phyloP scores from a whole-genome alignment of 2,797 vertebrate species.

The Chlorospingus flavigularis region DNA sequence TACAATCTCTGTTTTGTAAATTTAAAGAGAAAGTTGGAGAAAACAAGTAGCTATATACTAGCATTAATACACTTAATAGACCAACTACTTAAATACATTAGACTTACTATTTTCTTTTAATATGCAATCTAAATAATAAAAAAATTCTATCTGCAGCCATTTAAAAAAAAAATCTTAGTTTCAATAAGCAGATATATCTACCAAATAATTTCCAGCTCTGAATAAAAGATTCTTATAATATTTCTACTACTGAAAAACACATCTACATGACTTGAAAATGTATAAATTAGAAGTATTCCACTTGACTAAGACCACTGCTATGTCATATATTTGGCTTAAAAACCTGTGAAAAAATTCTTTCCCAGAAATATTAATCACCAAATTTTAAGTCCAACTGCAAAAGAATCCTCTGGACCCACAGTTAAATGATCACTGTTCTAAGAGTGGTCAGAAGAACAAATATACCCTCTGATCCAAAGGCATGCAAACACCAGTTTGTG shows the following conservation, averaged over 20 bases:
- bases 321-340: not conserved
- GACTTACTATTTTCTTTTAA: not conserved
- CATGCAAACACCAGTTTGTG: not conserved
- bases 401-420: not conserved
- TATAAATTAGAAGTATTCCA: not conserved
- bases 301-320: not conserved
- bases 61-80: not conserved
- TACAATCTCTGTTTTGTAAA: not conserved
- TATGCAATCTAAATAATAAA: not conserved
- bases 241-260: not conserved
- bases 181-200: not conserved
- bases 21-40: not conserved
- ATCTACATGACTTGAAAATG: not conserved
- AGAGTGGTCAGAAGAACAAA: not conserved
- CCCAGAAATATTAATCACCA: not conserved
- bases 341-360: not conserved
- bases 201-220: not conserved
- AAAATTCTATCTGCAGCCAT: not conserved
- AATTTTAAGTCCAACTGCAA: not conserved
- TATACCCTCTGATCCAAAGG: not conserved
- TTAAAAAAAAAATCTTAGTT: not conserved
- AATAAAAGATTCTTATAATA: not conserved
- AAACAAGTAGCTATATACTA: not conserved
- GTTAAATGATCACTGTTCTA: not conserved
- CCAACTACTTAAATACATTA: not conserved